phyloP scores from a whole-genome alignment of 1,140 invertebrate genomes.

The Reticulitermes speratus region DNA sequence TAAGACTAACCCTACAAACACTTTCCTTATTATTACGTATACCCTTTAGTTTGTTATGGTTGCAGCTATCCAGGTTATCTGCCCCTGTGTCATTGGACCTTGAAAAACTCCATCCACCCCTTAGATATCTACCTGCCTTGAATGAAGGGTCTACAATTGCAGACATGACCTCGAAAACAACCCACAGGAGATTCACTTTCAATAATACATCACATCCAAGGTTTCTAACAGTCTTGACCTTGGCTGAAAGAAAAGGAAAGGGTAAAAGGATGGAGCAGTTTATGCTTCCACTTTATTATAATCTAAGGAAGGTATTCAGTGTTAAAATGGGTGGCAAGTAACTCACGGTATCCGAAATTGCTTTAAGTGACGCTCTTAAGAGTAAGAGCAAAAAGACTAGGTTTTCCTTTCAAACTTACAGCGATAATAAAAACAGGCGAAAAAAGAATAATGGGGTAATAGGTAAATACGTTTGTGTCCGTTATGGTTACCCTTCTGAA shows the following conservation, averaged over 20 bases:
- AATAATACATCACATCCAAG: background rate
- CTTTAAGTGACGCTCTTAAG: background rate
- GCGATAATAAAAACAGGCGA: background rate
- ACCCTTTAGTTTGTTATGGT: background rate
- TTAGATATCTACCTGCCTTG: background rate
- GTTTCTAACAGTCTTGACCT: background rate
- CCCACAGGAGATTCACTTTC: background rate
- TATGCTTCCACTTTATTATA: background rate
- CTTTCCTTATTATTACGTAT: background rate
- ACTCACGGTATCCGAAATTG: background rate
- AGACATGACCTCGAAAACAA: conserved; percentile 1
- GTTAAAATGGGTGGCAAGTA: background rate
- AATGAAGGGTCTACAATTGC: conserved; percentile 14
- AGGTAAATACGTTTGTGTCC: too few species aligned
- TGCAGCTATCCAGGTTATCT: background rate
- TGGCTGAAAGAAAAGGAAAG: background rate
- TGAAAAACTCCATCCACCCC: background rate
- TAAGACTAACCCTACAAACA: background rate
- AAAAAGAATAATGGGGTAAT: too few species aligned
- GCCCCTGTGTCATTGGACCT: background rate
- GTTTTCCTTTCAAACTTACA: background rate
- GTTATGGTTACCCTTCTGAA: too few species aligned
- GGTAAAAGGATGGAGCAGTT: background rate
- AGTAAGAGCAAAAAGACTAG: background rate
- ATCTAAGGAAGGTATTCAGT: background rate